A percentile compares a stretch with the other conserved stretches of the same genome.
Conservation (phyloP, 1,140 invertebrate genomes). For the Zelostemma sp. region DNA sequence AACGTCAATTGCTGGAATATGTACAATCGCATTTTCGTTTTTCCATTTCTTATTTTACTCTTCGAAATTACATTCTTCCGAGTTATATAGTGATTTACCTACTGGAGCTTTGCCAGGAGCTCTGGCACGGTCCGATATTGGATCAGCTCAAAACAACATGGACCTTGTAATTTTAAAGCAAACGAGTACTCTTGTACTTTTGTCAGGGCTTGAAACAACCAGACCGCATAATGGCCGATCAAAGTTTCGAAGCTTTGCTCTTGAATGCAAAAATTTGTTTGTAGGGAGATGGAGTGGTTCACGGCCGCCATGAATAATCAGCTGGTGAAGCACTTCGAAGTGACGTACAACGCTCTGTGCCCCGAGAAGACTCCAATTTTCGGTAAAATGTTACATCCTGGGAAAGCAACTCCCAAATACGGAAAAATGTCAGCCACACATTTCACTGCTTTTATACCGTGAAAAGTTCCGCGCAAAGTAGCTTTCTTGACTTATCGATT, state of each 20-base stretch:
- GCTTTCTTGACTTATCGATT: conserved; percentile 8
- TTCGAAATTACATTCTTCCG: background rate
- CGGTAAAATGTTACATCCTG: conserved; percentile 64
- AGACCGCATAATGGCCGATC: too few relatives aligned
- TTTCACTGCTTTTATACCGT: background rate
- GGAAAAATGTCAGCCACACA: conserved; percentile 3
- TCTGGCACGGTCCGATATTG: background rate
- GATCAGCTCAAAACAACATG: background rate
- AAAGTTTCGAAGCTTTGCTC: too few relatives aligned
- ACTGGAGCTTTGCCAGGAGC: background rate
- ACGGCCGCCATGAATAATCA: conserved; percentile 77
- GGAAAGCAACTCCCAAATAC: conserved; percentile 5
- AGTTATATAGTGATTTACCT: background rate
- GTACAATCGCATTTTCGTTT: background rate
- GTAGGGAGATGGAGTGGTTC: conserved; percentile 83
- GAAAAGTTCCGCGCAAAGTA: background rate
- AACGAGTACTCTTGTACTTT: background rate
- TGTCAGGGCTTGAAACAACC: too few relatives aligned
- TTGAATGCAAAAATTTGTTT: conserved; percentile 18
- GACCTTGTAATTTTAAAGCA: background rate
- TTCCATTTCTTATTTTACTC: background rate
- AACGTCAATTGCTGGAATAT: background rate
- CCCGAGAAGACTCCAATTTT: conserved; percentile 83
- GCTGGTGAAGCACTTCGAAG: conserved; percentile 81
- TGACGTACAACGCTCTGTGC: conserved; percentile 84